Evolutionary conservation across 2,797 vertebrate genomes (phyloP).

Genomic region (Anomalospiza imberbis): DNA sequence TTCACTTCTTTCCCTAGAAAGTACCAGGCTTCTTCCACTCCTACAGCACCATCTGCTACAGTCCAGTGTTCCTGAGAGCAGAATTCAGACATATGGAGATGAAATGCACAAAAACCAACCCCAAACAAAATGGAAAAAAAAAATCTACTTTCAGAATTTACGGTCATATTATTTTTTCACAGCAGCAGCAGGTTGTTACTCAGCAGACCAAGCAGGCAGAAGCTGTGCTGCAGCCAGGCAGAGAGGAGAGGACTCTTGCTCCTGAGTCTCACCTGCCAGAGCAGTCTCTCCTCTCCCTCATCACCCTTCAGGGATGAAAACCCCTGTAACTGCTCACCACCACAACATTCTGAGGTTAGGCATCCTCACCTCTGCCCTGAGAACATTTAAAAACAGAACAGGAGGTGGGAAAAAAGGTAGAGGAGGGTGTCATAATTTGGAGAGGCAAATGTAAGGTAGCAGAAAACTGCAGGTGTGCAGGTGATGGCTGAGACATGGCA

Average conservation of each 20-base stretch:
- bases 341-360: background rate
- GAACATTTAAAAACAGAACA: background rate
- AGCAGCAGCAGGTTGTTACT: background rate
- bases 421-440: background rate
- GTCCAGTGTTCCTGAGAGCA: background rate
- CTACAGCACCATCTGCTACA: constrained; percentile 14
- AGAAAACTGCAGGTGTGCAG: background rate
- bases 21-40: background rate
- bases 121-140: background rate
- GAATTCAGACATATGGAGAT: background rate
- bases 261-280: background rate
- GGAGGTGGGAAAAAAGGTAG: background rate
- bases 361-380: background rate
- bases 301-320: background rate
- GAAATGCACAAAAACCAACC: background rate
- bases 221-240: background rate
- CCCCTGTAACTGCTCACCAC: background rate
- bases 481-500: background rate
- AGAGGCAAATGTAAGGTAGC: background rate
- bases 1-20: background rate
- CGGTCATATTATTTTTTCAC: background rate
- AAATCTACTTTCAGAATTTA: background rate
- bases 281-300: background rate
- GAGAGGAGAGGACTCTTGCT: fast-evolving
- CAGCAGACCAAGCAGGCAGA: background rate